Evolutionary conservation across 2,113 vertebrate genomes (phyloP).

Genomic region (Strix aluco): DNA sequence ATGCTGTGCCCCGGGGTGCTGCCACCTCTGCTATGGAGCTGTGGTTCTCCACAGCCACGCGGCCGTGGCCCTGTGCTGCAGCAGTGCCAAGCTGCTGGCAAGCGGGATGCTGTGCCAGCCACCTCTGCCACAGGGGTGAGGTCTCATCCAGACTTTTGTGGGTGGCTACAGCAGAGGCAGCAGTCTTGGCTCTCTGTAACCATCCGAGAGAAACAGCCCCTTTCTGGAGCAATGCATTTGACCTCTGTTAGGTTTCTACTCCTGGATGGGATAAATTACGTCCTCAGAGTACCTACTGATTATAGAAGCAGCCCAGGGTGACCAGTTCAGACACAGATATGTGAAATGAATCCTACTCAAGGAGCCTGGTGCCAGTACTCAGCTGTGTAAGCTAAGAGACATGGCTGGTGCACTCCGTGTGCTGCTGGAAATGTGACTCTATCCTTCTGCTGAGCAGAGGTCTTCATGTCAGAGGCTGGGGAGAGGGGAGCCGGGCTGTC

Average conservation of each 20-base stretch:
- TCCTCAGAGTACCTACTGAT: neutral
- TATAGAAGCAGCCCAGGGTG: neutral
- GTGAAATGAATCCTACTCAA: neutral
- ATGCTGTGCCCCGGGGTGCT: accelerated
- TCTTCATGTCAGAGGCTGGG: neutral
- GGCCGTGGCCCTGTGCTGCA: accelerated
- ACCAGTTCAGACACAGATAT: neutral
- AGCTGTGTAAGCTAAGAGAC: neutral
- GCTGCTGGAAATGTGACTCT: neutral
- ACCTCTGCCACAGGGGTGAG: neutral
- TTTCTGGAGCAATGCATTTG: neutral
- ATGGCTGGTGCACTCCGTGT: accelerated
- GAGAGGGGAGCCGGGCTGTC: neutral
- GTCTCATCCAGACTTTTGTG: accelerated
- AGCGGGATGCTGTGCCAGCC: neutral
- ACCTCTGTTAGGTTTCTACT: neutral
- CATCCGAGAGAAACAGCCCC: neutral
- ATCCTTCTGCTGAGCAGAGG: neutral
- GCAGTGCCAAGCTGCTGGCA: neutral
- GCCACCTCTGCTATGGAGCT: neutral
- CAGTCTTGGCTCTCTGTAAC: neutral
- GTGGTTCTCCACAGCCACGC: accelerated
- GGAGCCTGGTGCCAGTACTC: neutral
- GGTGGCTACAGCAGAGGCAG: neutral
- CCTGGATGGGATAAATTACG: neutral